Percentiles rank a stretch among this genome's conserved stretches.
phyloP scores from a whole-genome alignment of 2,797 vertebrate genomes.

The Coranthus polyacanthus region DNA sequence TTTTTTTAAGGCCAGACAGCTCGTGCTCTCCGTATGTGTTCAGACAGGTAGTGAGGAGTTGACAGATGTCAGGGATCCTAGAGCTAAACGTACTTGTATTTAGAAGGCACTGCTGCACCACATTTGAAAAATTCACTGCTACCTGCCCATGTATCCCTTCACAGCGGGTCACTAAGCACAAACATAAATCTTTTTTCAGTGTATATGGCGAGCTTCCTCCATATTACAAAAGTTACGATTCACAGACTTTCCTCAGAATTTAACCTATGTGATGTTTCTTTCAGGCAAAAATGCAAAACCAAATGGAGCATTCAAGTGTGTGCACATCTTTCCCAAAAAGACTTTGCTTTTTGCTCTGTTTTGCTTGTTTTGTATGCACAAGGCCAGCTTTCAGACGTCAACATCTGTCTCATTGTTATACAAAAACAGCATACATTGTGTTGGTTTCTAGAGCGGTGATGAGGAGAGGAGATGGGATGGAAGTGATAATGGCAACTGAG shows the following conservation, averaged over 20 bases:
- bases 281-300: neutral
- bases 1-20: neutral
- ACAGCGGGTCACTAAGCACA: no score
- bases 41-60: constrained; percentile 1
- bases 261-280: neutral
- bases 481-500: constrained; percentile 46
- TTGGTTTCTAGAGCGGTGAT: constrained; percentile 34
- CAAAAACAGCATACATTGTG: constrained; percentile 14
- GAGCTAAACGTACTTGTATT: neutral
- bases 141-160: no score
- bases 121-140: neutral
- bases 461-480: constrained; percentile 39
- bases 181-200: no score
- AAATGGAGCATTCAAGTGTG: constrained; percentile 10
- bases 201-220: no score
- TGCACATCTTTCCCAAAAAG: constrained; percentile 10
- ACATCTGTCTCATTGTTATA: constrained; percentile 37
- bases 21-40: constrained; percentile 13
- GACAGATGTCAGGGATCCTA: constrained; percentile 24
- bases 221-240: no score
- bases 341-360: constrained; percentile 8
- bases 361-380: constrained; percentile 12
- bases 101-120: neutral
- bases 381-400: constrained; percentile 14
- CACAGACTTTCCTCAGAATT: no score